Conservation (phyloP, 2,888 invertebrate species). For the Xanthia icteritia region DNA sequence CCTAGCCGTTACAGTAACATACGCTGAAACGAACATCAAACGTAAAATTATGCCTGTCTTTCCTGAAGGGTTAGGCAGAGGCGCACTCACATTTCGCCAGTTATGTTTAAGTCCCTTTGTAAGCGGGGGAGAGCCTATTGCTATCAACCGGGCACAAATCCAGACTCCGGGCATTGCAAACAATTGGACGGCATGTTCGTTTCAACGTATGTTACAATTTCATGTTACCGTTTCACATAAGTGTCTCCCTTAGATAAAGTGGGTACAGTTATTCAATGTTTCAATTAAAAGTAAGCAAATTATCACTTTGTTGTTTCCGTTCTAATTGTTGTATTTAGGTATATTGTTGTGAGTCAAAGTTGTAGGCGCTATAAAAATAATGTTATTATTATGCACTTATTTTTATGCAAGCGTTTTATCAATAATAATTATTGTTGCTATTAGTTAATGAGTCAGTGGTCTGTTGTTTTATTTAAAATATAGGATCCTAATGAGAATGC, state of each 20-base stretch:
- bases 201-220: not conserved
- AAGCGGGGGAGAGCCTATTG: no score
- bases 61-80: not conserved
- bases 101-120: no score
- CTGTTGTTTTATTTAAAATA: not conserved
- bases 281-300: slow-evolving; percentile 32
- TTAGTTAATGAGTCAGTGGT: slow-evolving; percentile 23
- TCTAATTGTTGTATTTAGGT: slow-evolving; percentile 28
- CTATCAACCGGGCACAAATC: not conserved
- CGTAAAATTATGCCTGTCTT: not conserved
- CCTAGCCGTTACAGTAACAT: no score
- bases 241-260: slow-evolving; percentile 3
- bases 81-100: not conserved
- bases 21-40: not conserved
- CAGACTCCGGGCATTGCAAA: not conserved
- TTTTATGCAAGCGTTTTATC: slow-evolving; percentile 17
- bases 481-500: no score
- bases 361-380: slow-evolving; percentile 21
- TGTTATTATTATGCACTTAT: slow-evolving; percentile 9
- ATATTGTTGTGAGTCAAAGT: slow-evolving; percentile 19
- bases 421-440: slow-evolving; percentile 19
- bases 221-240: not conserved
- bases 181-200: not conserved
- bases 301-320: slow-evolving; percentile 49
- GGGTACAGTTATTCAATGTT: slow-evolving; percentile 14